Base-by-base conservation (phyloP, 2,888 invertebrate genomes). In the Lasioglossum zephyrum region DNA sequence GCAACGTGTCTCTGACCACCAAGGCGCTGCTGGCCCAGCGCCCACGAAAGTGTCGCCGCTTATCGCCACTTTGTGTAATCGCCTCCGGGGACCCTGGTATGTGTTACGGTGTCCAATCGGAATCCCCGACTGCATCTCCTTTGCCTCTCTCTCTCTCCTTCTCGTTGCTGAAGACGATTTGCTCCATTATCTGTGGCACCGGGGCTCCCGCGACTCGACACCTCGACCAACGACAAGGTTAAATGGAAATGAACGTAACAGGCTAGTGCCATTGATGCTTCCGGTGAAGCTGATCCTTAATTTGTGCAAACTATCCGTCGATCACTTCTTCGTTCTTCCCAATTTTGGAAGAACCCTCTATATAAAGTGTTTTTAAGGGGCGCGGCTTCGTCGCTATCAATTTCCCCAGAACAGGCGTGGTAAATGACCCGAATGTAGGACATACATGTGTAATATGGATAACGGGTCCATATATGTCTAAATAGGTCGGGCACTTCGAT, bases 61-160 rank as follows among this genome's bases (percentile, higher is more conserved):
- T 86, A 85, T 86, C 85, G 76, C n/a, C 79, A 53, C 73, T 57
- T 77, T 47, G 77, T 75, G 53, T 74, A 81, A 81, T 81, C 84
- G 79, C 66, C 74, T 83, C 83, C 36, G 31, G 79, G 77, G 72
- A 77, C 69, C 36, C 85, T 47, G 53, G 77, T 49, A 57, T 77
- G 77, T 49, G 47, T 77, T 79, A 77, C 77, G 70, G 53, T 11
- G 36, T 18, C 74, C 76, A 41, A 49, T 66, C 36, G 26, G 31
- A 31, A 63, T 26, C 63, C 16, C 6, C 63, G 31, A 1, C 6
- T 16, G 63, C 16, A 2, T 63, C 22, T 41, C 26, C 13, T 31
- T 22, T 49, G 5, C 4, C 16, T 16, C 47, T 18, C 49, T 18
- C 49, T 49, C 47, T 47, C 4, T 57, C 44, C 72, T 22, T 26